phyloP scores from a whole-genome alignment of 1,140 invertebrate genomes.

The Leptinotarsa undecemlineata region DNA sequence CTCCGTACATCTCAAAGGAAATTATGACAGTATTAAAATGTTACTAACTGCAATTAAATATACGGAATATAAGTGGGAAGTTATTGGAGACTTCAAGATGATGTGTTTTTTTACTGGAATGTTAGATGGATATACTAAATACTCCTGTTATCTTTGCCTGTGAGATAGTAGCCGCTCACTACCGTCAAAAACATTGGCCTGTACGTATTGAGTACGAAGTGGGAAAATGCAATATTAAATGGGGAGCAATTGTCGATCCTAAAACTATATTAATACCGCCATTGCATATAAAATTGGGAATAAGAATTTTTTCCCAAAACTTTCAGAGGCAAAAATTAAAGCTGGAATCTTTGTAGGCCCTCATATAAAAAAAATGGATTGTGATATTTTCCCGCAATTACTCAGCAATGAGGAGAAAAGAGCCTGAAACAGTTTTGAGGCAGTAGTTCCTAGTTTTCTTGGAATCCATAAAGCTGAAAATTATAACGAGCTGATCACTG shows the following conservation, averaged over 20 bases:
- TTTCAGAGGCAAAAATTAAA: not conserved
- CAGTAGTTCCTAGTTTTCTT: too few relatives aligned
- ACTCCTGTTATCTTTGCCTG: too few relatives aligned
- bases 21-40: slow-evolving; percentile 14
- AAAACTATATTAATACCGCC: not conserved
- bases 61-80: slow-evolving; percentile 46
- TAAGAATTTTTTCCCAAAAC: not conserved
- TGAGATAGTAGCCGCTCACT: too few relatives aligned
- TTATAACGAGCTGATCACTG: too few relatives aligned
- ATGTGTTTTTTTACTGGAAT: slow-evolving; percentile 51
- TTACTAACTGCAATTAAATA: slow-evolving; percentile 49
- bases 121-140: slow-evolving; percentile 48
- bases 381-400: not conserved
- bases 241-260: too few relatives aligned
- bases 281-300: not conserved
- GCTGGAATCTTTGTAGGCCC: not conserved
- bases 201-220: too few relatives aligned
- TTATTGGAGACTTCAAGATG: slow-evolving; percentile 47
- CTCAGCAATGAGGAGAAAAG: not conserved
- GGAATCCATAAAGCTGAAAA: too few relatives aligned
- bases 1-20: slow-evolving; percentile 45
- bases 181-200: too few relatives aligned
- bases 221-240: too few relatives aligned
- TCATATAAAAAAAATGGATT: not conserved
- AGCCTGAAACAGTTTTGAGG: not conserved